Percentiles rank a stretch among this genome's conserved stretches.
Conservation (phyloP, 2,797 vertebrate genomes). For the Scomberomorus guttatus region DNA sequence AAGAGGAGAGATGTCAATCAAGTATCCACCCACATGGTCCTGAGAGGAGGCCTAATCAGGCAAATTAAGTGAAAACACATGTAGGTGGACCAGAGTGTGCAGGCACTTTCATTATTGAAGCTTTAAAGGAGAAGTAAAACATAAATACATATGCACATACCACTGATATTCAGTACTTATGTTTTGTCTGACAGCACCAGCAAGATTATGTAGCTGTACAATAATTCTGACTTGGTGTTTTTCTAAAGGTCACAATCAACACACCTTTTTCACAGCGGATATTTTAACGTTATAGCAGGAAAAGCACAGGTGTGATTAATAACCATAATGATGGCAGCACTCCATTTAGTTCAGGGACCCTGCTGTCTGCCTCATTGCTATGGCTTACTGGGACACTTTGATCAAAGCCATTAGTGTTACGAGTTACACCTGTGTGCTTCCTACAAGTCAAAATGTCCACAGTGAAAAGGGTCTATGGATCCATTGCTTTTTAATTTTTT, state of each 20-base stretch:
- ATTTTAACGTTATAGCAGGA: too few species aligned
- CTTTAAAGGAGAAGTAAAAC: not conserved
- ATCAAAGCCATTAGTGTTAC: too few species aligned
- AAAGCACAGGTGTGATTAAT: too few species aligned
- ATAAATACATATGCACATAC: not conserved
- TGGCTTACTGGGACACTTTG: too few species aligned
- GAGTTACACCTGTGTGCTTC: too few species aligned
- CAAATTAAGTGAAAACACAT: slow-evolving; percentile 2
- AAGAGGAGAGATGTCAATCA: not conserved
- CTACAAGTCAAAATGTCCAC: too few species aligned
- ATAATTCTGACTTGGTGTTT: not conserved
- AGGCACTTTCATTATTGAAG: not conserved
- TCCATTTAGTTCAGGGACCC: too few species aligned
- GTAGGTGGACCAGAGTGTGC: not conserved
- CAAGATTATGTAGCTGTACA: too few species aligned
- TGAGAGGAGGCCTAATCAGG: not conserved
- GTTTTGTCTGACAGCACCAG: not conserved
- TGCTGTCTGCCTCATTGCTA: too few species aligned
- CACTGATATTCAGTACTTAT: not conserved
- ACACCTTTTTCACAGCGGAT: not conserved
- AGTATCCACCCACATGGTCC: not conserved
- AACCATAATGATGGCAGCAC: too few species aligned
- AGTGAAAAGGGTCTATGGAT: not conserved
- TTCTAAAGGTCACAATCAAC: not conserved
- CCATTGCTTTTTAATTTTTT: not conserved